Conservation (phyloP, 2,113 vertebrate genomes). For the Stigmatopora nigra region DNA sequence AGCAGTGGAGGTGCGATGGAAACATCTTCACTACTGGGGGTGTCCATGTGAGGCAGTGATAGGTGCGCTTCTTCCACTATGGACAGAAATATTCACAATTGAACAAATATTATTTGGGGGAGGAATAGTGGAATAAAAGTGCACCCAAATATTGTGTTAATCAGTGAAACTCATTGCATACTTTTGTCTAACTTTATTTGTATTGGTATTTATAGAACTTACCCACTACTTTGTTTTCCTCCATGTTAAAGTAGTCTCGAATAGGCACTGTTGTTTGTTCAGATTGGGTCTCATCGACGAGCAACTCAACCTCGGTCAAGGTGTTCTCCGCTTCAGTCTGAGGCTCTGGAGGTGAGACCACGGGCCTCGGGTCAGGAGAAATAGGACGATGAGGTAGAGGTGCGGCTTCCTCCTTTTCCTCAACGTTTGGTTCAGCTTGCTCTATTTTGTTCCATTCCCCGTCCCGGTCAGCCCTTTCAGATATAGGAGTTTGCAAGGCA, state of each 20-base stretch:
- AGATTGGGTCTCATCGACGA: slow-evolving; percentile 67
- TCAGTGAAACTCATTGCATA: too few relatives aligned
- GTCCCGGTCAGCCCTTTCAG: slow-evolving; percentile 44
- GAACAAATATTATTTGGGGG: not conserved
- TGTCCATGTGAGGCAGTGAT: slow-evolving; percentile 58
- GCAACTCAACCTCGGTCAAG: slow-evolving; percentile 48
- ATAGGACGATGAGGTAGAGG: slow-evolving; percentile 53
- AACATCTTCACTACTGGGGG: slow-evolving; percentile 55
- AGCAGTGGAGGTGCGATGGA: slow-evolving; percentile 66
- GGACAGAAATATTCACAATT: not conserved
- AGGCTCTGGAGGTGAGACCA: slow-evolving; percentile 33
- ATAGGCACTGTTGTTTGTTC: slow-evolving; percentile 66
- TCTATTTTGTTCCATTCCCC: slow-evolving; percentile 34
- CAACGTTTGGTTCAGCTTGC: slow-evolving; percentile 36
- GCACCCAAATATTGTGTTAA: not conserved
- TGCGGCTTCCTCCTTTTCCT: slow-evolving; percentile 44
- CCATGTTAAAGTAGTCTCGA: slow-evolving; percentile 65
- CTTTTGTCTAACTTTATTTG: not conserved
- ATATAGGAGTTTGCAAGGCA: slow-evolving; percentile 19
- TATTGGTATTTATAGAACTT: not conserved
- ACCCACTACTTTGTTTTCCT: slow-evolving; percentile 62
- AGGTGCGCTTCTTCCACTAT: slow-evolving; percentile 65
- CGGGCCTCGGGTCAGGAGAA: slow-evolving; percentile 54
- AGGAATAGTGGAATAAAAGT: not conserved
- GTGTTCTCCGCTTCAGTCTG: slow-evolving; percentile 53